Evolutionary conservation across 1,140 invertebrate species (phyloP), one percentile per base, ranked within the genome.

Genomic region (Drosophila grimshawi): DNA sequence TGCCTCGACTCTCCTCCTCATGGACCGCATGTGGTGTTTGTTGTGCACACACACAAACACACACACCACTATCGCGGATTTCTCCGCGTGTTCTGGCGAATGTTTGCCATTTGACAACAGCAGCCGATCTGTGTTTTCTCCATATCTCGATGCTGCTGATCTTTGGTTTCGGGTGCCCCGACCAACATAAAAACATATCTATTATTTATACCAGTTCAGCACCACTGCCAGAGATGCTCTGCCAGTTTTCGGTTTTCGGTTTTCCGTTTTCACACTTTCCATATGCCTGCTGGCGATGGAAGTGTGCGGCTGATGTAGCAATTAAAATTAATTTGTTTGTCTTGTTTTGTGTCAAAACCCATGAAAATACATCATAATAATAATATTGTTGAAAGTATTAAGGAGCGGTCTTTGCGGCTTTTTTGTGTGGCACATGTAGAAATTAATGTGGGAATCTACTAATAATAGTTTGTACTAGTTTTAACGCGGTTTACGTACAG

Each of bases 291-390:
- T 48, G 64, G 67, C 60, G 11, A 29, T 55, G 45, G 60, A 69
- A 46, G 55, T 64, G 49, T 49, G 61, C 52, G 57, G 29, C 57
- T 65, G 74, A 62, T 88, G 82, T 88, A 83, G 76, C 83, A 88
- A 88, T 88, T 88, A 88, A 88, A 88, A 89, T 80, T 86, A 86
- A 86, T 83, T 86, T 89, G 83, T 83, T 88, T 83, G 56, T 55
- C 85, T 80, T 86, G 83, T 86, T 83, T 83, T 75, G 41, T 80
- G 83, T 86, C 83, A 88, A 80, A 88, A 88, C 78, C 72, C 66
- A 68, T 75, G 77, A 78, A 88, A 83, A 89, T 83, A 80, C 85
- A 86, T 88, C 52, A 80, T 72, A 67, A 77, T 80, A 80, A 79
- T 80, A 82, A 72, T 82, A 71, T 79, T 82, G 66, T 79, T 81